Conservation (phyloP, 2,113 vertebrate genomes). For the Corythornis cristatus region DNA sequence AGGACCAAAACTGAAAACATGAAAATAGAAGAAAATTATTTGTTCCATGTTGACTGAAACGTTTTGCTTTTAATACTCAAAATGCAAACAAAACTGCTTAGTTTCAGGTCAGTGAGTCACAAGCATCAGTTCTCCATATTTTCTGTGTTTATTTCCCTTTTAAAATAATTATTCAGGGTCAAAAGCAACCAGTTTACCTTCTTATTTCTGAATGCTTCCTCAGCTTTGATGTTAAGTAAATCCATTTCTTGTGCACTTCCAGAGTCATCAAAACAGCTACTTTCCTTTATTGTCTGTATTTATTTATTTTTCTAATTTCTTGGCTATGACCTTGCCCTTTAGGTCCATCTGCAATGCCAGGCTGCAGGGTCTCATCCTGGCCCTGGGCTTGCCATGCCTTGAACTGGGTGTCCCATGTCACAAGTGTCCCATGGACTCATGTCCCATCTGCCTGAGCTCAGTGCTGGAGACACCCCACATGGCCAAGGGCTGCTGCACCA, state of each 20-base stretch:
- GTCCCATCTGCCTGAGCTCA: not conserved
- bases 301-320: not conserved
- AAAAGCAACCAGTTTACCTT: not conserved
- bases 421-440: accelerated
- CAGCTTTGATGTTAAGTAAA: not conserved
- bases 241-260: not conserved
- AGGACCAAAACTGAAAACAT: not conserved
- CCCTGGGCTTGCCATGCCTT: accelerated
- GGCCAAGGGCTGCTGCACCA: not conserved
- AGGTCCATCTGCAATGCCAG: not conserved
- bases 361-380: accelerated
- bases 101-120: not conserved
- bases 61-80: not conserved
- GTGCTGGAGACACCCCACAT: accelerated
- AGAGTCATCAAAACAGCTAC: not conserved
- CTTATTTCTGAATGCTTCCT: not conserved
- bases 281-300: not conserved
- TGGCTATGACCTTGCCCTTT: not conserved
- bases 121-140: not conserved
- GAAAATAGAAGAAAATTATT: not conserved
- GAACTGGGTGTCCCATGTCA: not conserved
- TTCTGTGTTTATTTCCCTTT: not conserved
- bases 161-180: not conserved
- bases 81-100: not conserved
- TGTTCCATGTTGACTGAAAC: not conserved